Evolutionary conservation across 2,888 invertebrate species (phyloP).

Genomic region (Scaptomyza reducta): DNA sequence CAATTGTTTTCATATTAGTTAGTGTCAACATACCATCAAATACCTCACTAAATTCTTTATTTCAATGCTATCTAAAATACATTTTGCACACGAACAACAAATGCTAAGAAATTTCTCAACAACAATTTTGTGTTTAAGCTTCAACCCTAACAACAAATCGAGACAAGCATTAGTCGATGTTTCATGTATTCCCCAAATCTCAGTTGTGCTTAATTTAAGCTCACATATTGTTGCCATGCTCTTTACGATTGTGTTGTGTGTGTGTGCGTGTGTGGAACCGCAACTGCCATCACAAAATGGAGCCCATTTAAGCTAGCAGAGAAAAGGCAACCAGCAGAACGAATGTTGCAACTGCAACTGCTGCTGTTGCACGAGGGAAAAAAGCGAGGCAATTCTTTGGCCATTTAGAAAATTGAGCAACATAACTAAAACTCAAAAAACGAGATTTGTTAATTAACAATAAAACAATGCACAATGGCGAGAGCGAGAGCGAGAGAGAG

Average conservation of each 20-base stretch:
- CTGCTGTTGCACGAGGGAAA: slow-evolving; percentile 8
- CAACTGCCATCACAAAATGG: slow-evolving; percentile 34
- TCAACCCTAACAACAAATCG: not conserved
- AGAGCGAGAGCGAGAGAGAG: too few species aligned
- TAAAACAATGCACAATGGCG: slow-evolving; percentile 55
- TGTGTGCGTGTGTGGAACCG: slow-evolving; percentile 21
- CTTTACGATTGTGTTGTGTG: not conserved
- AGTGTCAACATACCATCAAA: too few species aligned
- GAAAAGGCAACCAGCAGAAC: not conserved
- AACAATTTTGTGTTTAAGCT: slow-evolving; percentile 5
- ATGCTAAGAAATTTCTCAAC: slow-evolving; percentile 13
- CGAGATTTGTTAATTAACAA: slow-evolving; percentile 79
- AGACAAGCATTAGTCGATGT: slow-evolving; percentile 9
- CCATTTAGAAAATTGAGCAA: slow-evolving; percentile 59
- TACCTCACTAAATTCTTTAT: not conserved
- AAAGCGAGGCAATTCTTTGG: slow-evolving; percentile 42
- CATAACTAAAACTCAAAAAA: slow-evolving; percentile 55
- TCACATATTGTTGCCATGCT: slow-evolving; percentile 15
- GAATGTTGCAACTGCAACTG: not conserved
- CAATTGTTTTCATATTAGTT: not conserved
- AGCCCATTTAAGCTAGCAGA: slow-evolving; percentile 39
- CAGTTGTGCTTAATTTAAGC: slow-evolving; percentile 6
- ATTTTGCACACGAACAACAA: too few species aligned
- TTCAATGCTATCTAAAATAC: not conserved
- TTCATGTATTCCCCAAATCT: slow-evolving; percentile 5